A percentile compares a stretch with the other conserved stretches of the same genome.
Evolutionary conservation across 2,888 invertebrate species (phyloP).

Genomic region (Standfussiana lucernea): DNA sequence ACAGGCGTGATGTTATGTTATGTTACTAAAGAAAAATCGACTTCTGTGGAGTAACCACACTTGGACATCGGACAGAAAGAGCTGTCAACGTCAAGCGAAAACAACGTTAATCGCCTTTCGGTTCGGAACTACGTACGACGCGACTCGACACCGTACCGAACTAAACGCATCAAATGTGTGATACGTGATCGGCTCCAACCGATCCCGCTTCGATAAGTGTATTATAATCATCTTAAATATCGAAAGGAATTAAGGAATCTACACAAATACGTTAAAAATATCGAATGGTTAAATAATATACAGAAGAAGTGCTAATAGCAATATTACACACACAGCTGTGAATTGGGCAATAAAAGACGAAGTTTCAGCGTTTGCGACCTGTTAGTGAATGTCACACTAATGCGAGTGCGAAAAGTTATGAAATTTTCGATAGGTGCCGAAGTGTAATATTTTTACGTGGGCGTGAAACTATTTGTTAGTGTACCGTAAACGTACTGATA

Average conservation of each 20-base stretch:
- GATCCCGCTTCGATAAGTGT: background rate
- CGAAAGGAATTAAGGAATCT: background rate
- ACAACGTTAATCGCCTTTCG: background rate
- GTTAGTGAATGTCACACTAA: conserved; percentile 25
- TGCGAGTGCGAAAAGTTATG: conserved; percentile 41
- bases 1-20: too few species aligned
- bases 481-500: too few species aligned
- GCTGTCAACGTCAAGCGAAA: too few species aligned
- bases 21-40: background rate
- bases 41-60: too few species aligned
- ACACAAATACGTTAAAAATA: conserved; percentile 5
- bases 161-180: background rate
- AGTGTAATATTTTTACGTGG: background rate
- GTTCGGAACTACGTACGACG: background rate
- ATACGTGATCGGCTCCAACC: background rate
- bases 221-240: background rate
- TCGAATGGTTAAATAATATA: conserved; percentile 14
- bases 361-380: conserved; percentile 28
- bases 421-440: conserved; percentile 3
- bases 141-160: background rate
- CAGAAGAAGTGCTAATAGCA: conserved; percentile 42
- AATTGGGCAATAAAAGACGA: conserved; percentile 57
- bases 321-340: conserved; percentile 43
- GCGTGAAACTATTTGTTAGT: conserved; percentile 29
- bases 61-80: too few species aligned